Evolutionary conservation across 2,113 vertebrate genomes (phyloP).

Genomic region (Xyrauchen texanus): DNA sequence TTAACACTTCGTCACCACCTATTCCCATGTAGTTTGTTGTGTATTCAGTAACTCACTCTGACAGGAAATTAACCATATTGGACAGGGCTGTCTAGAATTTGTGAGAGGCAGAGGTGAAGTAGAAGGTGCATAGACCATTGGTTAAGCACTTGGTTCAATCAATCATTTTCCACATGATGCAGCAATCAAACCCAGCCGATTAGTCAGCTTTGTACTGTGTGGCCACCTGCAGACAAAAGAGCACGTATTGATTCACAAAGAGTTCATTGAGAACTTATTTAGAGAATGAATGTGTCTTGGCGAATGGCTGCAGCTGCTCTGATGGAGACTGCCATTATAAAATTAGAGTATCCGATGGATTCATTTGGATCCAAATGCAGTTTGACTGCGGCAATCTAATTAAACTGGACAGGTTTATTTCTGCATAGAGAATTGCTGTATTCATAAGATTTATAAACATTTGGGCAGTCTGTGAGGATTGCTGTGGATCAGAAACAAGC

Average conservation of each 20-base stretch:
- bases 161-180: slow-evolving; percentile 29
- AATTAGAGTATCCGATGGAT: slow-evolving; percentile 23
- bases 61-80: background rate
- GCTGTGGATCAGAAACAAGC: slow-evolving; percentile 35
- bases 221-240: slow-evolving; percentile 48
- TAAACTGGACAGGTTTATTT: slow-evolving; percentile 48
- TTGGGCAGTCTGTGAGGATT: slow-evolving; percentile 23
- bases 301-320: slow-evolving; percentile 39
- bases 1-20: too few relatives aligned
- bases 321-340: slow-evolving; percentile 24
- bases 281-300: slow-evolving; percentile 51
- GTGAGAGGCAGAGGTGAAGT: slow-evolving; percentile 11
- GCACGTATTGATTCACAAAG: slow-evolving; percentile 40
- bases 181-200: slow-evolving; percentile 37
- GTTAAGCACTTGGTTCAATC: slow-evolving; percentile 48
- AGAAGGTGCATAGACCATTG: slow-evolving; percentile 16
- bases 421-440: slow-evolving; percentile 34
- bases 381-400: slow-evolving; percentile 45
- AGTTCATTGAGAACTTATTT: slow-evolving; percentile 60
- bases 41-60: too few relatives aligned
- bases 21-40: too few relatives aligned
- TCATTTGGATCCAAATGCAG: slow-evolving; percentile 43
- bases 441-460: slow-evolving; percentile 46
- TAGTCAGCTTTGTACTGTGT: slow-evolving; percentile 37
- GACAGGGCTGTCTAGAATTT: slow-evolving; percentile 12